These are phyloP conservation scores for Empis livida DNA, from an alignment of 2,888 invertebrate species.

Conservation along the genomic window DNA sequence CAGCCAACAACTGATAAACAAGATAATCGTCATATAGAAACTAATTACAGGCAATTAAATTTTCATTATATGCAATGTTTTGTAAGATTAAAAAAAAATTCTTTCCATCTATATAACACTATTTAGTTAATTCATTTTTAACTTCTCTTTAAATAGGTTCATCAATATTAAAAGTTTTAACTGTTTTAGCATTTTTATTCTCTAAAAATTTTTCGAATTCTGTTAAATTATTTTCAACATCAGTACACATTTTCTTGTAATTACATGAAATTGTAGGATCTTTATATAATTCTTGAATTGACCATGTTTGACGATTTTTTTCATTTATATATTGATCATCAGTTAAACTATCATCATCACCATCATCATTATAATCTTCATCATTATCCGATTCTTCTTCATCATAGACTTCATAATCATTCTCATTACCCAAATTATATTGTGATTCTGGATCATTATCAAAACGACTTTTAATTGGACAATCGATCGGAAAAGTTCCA, in stretches of 20 bases:
- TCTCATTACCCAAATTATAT: not conserved
- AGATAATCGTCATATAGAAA: no score
- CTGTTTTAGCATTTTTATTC: constrained; percentile 18
- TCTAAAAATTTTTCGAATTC: constrained; percentile 30
- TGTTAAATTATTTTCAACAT: constrained; percentile 30
- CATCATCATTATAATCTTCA: constrained; percentile 11
- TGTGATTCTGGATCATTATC: constrained; percentile 11
- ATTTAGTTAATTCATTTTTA: constrained; percentile 15
- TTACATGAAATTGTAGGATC: constrained; percentile 33
- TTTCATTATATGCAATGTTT: no score
- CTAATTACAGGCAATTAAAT: no score
- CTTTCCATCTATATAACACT: not conserved
- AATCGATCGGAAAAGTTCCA: constrained; percentile 77
- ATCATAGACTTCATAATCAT: constrained; percentile 15
- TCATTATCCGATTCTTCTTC: constrained; percentile 13
- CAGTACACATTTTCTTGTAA: constrained; percentile 33
- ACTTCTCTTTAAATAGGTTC: constrained; percentile 33
- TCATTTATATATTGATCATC: constrained; percentile 7
- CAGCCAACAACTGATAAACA: no score
- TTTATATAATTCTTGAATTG: constrained; percentile 32
- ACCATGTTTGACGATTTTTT: constrained; percentile 27
- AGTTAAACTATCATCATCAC: constrained; percentile 4
- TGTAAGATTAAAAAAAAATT: no score
- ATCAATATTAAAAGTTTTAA: constrained; percentile 42
- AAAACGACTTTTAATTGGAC: constrained; percentile 37